phyloP scores from a whole-genome alignment of 2,888 invertebrate genomes.

The Azorinus chamasolen region DNA sequence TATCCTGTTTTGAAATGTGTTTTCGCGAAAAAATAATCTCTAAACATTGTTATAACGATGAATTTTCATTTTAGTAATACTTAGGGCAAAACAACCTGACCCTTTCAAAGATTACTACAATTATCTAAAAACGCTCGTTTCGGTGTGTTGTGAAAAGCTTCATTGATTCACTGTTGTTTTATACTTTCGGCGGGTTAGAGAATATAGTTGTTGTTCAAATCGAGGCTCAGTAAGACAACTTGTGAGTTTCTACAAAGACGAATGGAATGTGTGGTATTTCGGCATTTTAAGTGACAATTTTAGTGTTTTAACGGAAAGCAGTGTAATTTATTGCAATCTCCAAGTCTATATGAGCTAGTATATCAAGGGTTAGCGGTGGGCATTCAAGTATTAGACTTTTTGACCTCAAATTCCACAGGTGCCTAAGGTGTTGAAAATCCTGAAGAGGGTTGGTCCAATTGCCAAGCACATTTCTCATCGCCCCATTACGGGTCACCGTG shows the following conservation, averaged over 20 bases:
- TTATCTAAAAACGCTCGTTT: too few relatives aligned
- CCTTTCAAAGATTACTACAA: too few relatives aligned
- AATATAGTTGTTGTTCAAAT: slow-evolving; percentile 28
- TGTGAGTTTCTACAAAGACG: slow-evolving; percentile 72
- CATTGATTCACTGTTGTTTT: too few relatives aligned
- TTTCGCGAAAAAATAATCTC: slow-evolving; percentile 24
- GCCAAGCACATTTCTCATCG: too few relatives aligned
- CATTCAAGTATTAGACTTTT: background rate
- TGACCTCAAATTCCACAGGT: slow-evolving; percentile 50
- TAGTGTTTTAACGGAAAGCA: background rate
- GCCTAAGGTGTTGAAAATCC: slow-evolving; percentile 16
- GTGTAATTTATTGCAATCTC: background rate
- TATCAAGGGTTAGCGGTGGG: background rate
- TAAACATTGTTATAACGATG: too few relatives aligned
- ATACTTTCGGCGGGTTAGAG: slow-evolving; percentile 15
- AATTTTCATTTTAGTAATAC: too few relatives aligned
- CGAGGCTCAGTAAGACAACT: slow-evolving; percentile 59
- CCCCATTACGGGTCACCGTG: too few relatives aligned
- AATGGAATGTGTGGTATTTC: slow-evolving; percentile 82
- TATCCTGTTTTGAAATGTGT: slow-evolving; percentile 11
- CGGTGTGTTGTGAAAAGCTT: too few relatives aligned
- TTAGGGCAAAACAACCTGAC: too few relatives aligned
- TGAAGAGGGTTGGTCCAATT: too few relatives aligned
- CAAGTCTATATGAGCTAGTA: background rate
- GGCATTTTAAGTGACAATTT: slow-evolving; percentile 22